These are phyloP conservation scores for Sipha maydis DNA, from an alignment of 2,888 invertebrate genomes.

Conservation along the genomic window DNA sequence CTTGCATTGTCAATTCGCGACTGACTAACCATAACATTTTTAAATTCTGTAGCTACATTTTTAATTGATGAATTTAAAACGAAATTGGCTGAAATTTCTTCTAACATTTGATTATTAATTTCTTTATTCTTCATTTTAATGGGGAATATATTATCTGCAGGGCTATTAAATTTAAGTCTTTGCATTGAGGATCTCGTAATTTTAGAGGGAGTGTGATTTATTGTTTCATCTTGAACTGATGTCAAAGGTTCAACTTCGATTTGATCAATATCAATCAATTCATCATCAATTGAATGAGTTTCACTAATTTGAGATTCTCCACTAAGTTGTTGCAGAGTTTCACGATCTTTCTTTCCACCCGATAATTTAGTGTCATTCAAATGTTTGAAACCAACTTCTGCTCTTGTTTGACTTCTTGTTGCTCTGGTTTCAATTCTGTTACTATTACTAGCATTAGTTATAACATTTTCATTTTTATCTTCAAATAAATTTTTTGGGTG, in stretches of 20 bases:
- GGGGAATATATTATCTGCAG: background rate
- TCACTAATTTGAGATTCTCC: constrained; percentile 14
- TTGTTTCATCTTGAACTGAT: constrained; percentile 20
- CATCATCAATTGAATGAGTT: background rate
- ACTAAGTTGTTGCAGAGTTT: constrained; percentile 21
- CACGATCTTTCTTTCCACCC: constrained; percentile 20
- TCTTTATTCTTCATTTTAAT: constrained; percentile 26
- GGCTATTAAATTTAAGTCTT: background rate
- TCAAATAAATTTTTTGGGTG: background rate
- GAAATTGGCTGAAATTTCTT: constrained; percentile 22
- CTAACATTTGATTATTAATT: constrained; percentile 13
- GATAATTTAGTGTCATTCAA: background rate
- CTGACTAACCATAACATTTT: constrained; percentile 16
- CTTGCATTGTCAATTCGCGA: background rate
- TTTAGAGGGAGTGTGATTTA: background rate
- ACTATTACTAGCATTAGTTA: background rate
- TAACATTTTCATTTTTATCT: constrained; percentile 25
- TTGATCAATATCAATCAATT: constrained; percentile 20
- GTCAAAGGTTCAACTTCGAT: constrained; percentile 49
- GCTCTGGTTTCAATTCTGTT: constrained; percentile 34
- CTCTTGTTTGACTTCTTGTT: constrained; percentile 58
- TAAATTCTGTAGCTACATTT: constrained; percentile 1
- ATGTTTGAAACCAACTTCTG: constrained; percentile 33
- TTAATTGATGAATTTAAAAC: constrained; percentile 4
- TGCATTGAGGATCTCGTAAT: background rate